Base-by-base conservation (phyloP, 1,140 invertebrate genomes). In the Archegozetes longisetosus region DNA sequence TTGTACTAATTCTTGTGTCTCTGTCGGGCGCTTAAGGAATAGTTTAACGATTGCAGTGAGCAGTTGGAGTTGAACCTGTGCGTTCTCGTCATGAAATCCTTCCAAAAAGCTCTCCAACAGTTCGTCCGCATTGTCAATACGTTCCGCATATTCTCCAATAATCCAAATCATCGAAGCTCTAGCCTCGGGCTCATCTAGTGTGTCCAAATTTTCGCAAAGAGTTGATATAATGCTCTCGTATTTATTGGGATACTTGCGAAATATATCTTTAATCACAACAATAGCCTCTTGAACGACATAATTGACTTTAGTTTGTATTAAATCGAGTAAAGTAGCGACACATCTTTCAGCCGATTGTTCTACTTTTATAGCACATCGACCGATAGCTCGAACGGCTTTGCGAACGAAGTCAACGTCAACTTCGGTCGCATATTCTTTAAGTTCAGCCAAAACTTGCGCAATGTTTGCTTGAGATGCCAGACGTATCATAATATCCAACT, bases 81-180 rank as follows among this genome's bases (percentile, higher is more conserved):
- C 91, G 70, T 98, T 98, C 72, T 99, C 96, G 77, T 98, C 96
- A 64, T 96, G 90, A 75, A 99, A 99, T n/a, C 94, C 94, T 77
- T 99, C 95, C 1, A 99, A 76, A 76, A 99, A 99, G 67, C 89
- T 94, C 71, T 98, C 95, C 2, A 99, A 74, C 14, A 99, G 76
- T 71, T 99, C 96, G 70, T 98, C 95, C 13, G 96, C 96, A 74
- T 99, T 99, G 72, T 99, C 96, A 67, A 99, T 99, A 65, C 96
- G 80, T 70, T 99, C 96, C 0, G 96, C 96, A 74, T 99, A 99
- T 72, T 93, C 87, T 64, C 94, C 96, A 72, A 99, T 97, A 64
- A 99, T 99, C 96, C 96, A 99, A 64, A 99, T 98, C 96, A 99
- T 99, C 0, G 92, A 97, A 13, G 94, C 96, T 67, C 95, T 78